Evolutionary conservation across 2,113 vertebrate species (phyloP).

Genomic region (Xiphophorus hellerii): DNA sequence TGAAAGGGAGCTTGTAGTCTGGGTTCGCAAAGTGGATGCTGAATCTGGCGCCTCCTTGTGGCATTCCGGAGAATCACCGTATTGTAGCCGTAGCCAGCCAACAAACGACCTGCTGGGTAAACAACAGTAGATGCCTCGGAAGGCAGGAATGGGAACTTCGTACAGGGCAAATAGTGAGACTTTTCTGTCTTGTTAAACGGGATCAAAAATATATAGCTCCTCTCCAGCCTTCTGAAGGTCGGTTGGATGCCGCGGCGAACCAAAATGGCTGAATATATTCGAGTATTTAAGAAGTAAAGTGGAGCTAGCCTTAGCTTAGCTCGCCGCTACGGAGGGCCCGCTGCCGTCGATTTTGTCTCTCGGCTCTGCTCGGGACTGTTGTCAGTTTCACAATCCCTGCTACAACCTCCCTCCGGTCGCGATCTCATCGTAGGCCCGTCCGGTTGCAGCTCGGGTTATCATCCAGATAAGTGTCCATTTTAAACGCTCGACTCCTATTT

Average conservation of each 20-base stretch:
- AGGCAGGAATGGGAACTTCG: conserved; percentile 82
- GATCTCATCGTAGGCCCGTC: conserved; percentile 47
- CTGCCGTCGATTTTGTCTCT: conserved; percentile 61
- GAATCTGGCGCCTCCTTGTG: conserved; percentile 49
- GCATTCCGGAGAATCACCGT: not conserved
- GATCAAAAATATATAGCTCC: conserved; percentile 1
- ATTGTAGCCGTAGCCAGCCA: conserved; percentile 50
- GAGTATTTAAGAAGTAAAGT: conserved; percentile 55
- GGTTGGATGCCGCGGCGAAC: not conserved
- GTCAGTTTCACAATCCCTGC: conserved; percentile 74
- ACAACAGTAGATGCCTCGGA: conserved; percentile 77
- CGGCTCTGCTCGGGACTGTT: conserved; percentile 69
- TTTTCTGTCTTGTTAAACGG: conserved; percentile 36
- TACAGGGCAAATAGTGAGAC: conserved; percentile 71
- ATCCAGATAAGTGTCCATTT: conserved; percentile 2
- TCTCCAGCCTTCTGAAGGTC: not conserved
- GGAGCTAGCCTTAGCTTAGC: conserved; percentile 76
- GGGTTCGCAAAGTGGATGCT: conserved; percentile 55
- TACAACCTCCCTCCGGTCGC: conserved; percentile 49
- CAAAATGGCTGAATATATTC: conserved; percentile 41
- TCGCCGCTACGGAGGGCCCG: conserved; percentile 65
- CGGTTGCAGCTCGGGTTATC: conserved; percentile 19
- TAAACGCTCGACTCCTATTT: conserved; percentile 19
- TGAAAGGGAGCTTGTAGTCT: conserved; percentile 47
- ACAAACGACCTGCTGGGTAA: conserved; percentile 74